A percentile compares a stretch with the other conserved stretches of the same genome.
phyloP scores from a whole-genome alignment of 2,888 invertebrate species.

The Tetropium fuscum region DNA sequence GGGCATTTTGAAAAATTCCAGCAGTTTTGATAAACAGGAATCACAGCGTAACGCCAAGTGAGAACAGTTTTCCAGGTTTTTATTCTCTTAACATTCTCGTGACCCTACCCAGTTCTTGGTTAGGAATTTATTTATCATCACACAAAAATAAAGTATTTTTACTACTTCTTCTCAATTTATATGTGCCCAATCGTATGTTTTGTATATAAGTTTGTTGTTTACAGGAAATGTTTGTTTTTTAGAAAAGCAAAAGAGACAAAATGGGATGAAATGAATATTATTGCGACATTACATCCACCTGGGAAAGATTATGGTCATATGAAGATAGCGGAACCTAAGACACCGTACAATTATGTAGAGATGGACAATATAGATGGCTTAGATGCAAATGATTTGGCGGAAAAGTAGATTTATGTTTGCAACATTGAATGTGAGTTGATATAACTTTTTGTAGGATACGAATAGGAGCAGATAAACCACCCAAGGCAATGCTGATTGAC shows the following conservation, averaged over 20 bases:
- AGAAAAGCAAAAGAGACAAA: constrained; percentile 74
- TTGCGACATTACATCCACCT: constrained; percentile 96
- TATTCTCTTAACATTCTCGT: neutral
- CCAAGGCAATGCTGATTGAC: constrained; percentile 66
- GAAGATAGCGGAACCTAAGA: constrained; percentile 99
- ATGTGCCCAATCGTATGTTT: too few species aligned
- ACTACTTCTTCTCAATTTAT: too few species aligned
- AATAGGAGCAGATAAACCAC: constrained; percentile 64
- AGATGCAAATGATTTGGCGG: constrained; percentile 80
- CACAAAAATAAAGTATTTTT: too few species aligned
- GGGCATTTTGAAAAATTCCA: constrained; percentile 92
- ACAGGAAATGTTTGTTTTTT: constrained; percentile 31
- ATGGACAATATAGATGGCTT: constrained; percentile 73
- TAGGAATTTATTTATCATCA: too few species aligned
- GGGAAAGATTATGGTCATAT: constrained; percentile 99
- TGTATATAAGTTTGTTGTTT: too few species aligned
- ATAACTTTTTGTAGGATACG: constrained; percentile 55
- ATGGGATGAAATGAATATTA: constrained; percentile 99
- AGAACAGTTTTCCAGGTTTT: constrained; percentile 30
- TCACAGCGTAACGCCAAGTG: constrained; percentile 52
- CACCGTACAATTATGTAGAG: constrained; percentile 80
- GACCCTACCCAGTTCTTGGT: constrained; percentile 19
- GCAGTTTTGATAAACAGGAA: constrained; percentile 84
- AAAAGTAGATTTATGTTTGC: constrained; percentile 71
- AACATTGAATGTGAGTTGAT: neutral